A percentile compares a stretch with the other conserved stretches of the same genome.
phyloP scores from a whole-genome alignment of 1,140 invertebrate species.

The Ctenoplectra terminalis region DNA sequence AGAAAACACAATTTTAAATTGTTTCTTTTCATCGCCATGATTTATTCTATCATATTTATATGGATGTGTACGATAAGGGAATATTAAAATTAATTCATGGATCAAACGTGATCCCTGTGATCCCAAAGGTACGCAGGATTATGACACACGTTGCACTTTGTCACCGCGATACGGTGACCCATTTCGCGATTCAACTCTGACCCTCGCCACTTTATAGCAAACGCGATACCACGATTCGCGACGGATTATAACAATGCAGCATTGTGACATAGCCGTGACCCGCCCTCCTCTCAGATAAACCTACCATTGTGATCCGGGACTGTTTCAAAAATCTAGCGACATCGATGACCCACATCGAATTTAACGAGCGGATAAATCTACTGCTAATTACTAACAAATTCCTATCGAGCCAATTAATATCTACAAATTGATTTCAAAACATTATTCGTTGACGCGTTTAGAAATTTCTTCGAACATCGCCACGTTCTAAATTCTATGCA shows the following conservation, averaged over 20 bases:
- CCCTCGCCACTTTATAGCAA: neutral
- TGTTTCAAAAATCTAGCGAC: neutral
- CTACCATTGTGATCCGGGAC: neutral
- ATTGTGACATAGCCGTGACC: conserved; percentile 19
- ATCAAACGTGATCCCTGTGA: no score
- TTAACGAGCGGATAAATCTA: neutral
- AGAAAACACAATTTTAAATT: no score
- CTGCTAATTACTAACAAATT: neutral
- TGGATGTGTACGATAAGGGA: no score
- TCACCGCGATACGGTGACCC: neutral
- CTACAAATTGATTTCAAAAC: neutral
- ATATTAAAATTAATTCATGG: no score
- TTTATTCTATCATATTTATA: no score
- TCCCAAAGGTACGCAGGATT: neutral
- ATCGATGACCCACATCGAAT: neutral
- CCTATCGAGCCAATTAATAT: neutral
- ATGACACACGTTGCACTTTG: no score
- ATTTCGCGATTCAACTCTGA: conserved; percentile 1
- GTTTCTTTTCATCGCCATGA: no score
- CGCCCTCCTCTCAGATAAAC: neutral
- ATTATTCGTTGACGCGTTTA: neutral
- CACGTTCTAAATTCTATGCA: neutral
- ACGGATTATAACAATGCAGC: conserved; percentile 2
- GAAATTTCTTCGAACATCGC: no score
- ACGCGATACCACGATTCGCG: conserved; percentile 6